These are phyloP conservation scores for Helicoverpa assulta DNA, from an alignment of 2,888 invertebrate genomes.

Conservation along the genomic window DNA sequence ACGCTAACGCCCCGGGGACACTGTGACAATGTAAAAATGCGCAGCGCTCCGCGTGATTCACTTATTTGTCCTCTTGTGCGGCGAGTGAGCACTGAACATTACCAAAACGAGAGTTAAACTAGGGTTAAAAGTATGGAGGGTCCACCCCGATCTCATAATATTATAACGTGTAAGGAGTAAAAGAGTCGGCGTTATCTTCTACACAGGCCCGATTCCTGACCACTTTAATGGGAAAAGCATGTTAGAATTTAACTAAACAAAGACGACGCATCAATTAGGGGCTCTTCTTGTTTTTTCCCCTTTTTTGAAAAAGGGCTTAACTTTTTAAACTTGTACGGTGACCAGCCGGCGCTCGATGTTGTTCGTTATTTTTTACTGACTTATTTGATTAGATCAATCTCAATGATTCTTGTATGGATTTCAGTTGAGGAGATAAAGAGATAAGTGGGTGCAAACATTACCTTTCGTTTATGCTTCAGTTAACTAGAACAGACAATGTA, in stretches of 20 bases:
- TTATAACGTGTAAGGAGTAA: conserved; percentile 89
- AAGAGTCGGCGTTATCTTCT: conserved; percentile 88
- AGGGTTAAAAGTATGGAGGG: conserved; percentile 80
- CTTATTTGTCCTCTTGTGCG: conserved; percentile 82
- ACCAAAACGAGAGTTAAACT: conserved; percentile 80
- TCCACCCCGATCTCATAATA: conserved; percentile 83
- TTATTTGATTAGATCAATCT: conserved; percentile 89
- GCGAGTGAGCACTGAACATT: conserved; percentile 71
- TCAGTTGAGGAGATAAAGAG: conserved; percentile 86
- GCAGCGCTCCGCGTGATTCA: conserved; percentile 80
- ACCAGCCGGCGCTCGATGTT: conserved; percentile 80
- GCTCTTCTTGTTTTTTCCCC: conserved; percentile 78
- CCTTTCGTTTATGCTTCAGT: conserved; percentile 67
- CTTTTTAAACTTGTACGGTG: conserved; percentile 87
- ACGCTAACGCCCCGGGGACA: conserved; percentile 83
- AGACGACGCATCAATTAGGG: conserved; percentile 91
- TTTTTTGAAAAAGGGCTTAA: conserved; percentile 85
- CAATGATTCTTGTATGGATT: conserved; percentile 87
- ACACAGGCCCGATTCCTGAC: conserved; percentile 87
- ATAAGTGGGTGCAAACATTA: conserved; percentile 81
- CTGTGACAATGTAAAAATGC: conserved; percentile 85
- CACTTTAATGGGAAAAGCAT: conserved; percentile 91
- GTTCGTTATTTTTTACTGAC: conserved; percentile 86
- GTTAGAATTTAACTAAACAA: conserved; percentile 91
- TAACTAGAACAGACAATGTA: conserved; percentile 43